These are phyloP conservation scores for Jacana jacana DNA, from an alignment of 2,113 vertebrate species.

Conservation along the genomic window DNA sequence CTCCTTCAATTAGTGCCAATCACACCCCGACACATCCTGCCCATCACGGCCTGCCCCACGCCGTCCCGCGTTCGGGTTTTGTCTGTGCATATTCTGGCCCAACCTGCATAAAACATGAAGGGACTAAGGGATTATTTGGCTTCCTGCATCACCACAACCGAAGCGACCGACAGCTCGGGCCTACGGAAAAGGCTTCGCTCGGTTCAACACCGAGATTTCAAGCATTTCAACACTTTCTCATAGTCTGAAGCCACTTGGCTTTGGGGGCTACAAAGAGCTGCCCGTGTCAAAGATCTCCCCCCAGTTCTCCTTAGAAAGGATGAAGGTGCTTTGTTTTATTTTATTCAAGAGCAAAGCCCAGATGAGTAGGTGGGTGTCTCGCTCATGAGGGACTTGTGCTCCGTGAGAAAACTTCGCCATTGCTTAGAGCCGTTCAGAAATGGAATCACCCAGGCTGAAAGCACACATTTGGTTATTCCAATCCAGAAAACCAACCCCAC, in stretches of 20 bases:
- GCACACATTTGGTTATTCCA: neutral
- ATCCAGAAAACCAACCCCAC: neutral
- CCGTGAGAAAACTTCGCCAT: neutral
- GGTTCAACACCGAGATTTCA: neutral
- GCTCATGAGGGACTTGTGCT: neutral
- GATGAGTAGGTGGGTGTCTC: neutral
- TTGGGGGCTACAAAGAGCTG: neutral
- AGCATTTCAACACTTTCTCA: neutral
- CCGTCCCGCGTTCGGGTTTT: neutral
- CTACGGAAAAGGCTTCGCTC: neutral
- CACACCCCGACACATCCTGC: neutral
- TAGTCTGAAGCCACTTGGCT: neutral
- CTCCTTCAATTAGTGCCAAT: constrained; percentile 53
- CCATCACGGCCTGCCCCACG: neutral
- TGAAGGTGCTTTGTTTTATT: neutral
- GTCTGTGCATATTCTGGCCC: neutral
- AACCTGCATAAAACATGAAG: constrained; percentile 45
- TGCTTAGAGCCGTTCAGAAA: neutral
- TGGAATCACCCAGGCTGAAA: neutral
- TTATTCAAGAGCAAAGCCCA: neutral
- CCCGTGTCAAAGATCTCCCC: neutral
- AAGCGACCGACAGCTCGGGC: constrained; percentile 47
- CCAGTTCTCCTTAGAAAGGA: neutral
- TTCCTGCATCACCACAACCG: constrained; percentile 1
- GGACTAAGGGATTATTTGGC: neutral